A percentile compares a stretch with the other conserved stretches of the same genome.
phyloP scores from a whole-genome alignment of 2,797 vertebrate genomes.

The Saxicola maurus region DNA sequence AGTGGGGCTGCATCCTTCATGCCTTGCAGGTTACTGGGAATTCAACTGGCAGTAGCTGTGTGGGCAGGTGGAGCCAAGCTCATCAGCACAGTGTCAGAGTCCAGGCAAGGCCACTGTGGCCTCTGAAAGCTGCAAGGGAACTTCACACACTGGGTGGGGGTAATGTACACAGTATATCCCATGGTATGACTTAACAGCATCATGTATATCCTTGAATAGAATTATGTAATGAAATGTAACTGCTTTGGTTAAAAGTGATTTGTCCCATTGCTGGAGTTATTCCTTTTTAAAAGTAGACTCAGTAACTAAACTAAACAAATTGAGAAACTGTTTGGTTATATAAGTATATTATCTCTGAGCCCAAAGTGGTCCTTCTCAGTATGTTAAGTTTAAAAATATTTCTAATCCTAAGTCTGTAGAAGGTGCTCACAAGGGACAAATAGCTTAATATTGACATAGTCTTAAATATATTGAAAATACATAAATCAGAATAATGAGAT shows the following conservation, averaged over 20 bases:
- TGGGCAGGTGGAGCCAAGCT: too few relatives aligned
- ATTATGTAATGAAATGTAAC: too few relatives aligned
- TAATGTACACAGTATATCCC: too few relatives aligned
- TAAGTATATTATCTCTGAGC: background rate
- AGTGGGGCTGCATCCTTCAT: background rate
- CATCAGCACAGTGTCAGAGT: background rate
- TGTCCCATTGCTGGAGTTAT: background rate
- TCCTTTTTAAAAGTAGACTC: background rate
- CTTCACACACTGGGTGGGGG: fast-evolving
- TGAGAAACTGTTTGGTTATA: background rate
- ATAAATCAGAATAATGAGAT: constrained; percentile 73
- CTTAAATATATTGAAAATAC: constrained; percentile 71
- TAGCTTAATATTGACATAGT: constrained; percentile 72
- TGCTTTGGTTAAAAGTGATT: background rate
- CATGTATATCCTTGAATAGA: too few relatives aligned
- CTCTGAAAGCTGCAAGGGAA: background rate
- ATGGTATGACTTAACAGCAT: background rate
- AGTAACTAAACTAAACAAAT: background rate
- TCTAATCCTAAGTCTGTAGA: constrained; percentile 57
- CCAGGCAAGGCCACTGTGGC: background rate
- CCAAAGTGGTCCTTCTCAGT: constrained; percentile 8
- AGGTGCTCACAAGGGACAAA: constrained; percentile 63
- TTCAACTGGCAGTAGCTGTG: background rate
- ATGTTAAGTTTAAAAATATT: constrained; percentile 53
- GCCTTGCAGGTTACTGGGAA: background rate